Evolutionary conservation across 2,888 invertebrate genomes (phyloP), one percentile per base, ranked within the genome.

Genomic region (Stenurella melanura): DNA sequence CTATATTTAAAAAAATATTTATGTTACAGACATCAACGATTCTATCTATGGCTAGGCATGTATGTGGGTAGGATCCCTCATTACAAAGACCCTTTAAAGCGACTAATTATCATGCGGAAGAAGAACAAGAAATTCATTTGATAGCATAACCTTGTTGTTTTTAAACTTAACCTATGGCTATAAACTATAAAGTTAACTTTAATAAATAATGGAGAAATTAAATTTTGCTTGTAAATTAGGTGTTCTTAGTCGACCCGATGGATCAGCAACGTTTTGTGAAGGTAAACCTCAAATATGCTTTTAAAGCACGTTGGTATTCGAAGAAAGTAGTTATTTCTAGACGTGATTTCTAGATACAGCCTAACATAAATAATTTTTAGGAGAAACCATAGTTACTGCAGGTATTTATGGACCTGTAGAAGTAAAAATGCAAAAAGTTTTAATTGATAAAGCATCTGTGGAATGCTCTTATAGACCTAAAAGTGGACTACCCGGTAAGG

Each of bases 381-480:
- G 96, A 12, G 93, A 94, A 78, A 96, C 96, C 17, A 93, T 94
- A 66, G 93, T 95, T 0, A 87, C 96, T 57, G 94, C 94, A 1
- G 95, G 95, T 79, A 92, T 96, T 50, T 95, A 96, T 89, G 97
- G 97, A 0, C 97, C 97, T 0, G 90, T 94, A 12, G 97, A 97
- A 88, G 93, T 94, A 0, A 95, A 94, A 89, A 90, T 92, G 81
- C 93, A 93, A 80, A 96, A 94, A 88, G 93, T 96, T 84, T 92
- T 93, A 81, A 93, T 95, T 71, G 96, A 96, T 80, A 95, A 93
- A 88, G 94, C 96, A 0, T 92, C 91, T n/a, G 89, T 97, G 9
- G 97, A 97, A 88, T 94, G 95, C 26, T 90, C 93, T 61, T 97
- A 93, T 86, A 92, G 93, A 77, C 93, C 95, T 4, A 95, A 96